Evolutionary conservation across 2,888 invertebrate genomes (phyloP).

Genomic region (Amaurobius ferox): DNA sequence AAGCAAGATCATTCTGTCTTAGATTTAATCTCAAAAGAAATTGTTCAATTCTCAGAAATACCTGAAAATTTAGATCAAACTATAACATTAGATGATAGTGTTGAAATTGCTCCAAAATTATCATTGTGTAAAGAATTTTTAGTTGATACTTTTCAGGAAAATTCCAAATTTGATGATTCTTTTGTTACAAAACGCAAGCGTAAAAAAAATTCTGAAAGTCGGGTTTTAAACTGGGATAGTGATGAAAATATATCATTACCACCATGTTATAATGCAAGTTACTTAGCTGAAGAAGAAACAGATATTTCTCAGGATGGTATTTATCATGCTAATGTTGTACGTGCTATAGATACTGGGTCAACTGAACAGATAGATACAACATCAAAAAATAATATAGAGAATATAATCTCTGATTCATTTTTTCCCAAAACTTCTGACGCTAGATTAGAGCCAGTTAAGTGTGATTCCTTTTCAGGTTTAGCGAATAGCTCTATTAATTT

Average conservation of each 20-base stretch:
- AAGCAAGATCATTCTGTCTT: background rate
- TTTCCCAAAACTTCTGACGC: background rate
- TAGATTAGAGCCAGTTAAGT: background rate
- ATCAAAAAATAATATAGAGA: background rate
- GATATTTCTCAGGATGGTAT: conserved; percentile 1
- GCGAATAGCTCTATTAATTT: conserved; percentile 32
- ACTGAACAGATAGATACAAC: background rate
- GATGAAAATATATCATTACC: conserved; percentile 56
- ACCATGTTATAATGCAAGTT: conserved; percentile 14
- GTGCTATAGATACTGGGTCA: conserved; percentile 1
- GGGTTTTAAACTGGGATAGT: conserved; percentile 54
- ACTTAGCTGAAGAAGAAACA: conserved; percentile 21
- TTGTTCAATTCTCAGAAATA: background rate
- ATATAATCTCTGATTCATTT: background rate
- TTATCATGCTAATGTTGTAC: conserved; percentile 19
- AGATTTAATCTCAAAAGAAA: no score
- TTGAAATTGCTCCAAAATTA: background rate
- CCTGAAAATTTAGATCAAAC: background rate
- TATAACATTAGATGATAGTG: background rate
- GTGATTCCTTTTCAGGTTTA: background rate
- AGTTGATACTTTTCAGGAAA: conserved; percentile 17
- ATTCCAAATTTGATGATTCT: conserved; percentile 17
- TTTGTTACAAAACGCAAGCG: conserved; percentile 59
- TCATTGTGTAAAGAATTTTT: conserved; percentile 3
- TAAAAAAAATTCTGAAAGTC: conserved; percentile 20